Conservation (phyloP, 2,113 vertebrate genomes). For the Fregetta grallaria region DNA sequence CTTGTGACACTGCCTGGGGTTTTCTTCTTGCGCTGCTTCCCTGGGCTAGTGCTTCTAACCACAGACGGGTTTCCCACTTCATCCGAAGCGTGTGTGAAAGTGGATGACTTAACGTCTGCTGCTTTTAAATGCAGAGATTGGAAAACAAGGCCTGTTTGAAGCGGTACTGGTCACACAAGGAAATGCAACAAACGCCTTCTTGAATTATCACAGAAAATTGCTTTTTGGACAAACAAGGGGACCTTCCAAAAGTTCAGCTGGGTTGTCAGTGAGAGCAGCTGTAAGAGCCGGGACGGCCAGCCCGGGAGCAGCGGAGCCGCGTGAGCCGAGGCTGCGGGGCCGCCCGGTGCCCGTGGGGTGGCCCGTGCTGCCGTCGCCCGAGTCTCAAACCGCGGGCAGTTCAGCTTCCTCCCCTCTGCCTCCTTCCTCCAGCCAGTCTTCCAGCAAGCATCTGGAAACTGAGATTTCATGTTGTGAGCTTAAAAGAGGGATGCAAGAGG, state of each 20-base stretch:
- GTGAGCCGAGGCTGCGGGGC: neutral
- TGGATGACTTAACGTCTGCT: neutral
- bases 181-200: neutral
- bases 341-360: neutral
- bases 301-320: rapidly evolving
- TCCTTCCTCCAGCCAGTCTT: neutral
- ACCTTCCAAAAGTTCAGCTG: neutral
- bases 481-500: neutral
- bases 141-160: neutral
- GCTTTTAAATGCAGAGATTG: neutral
- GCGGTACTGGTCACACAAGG: neutral
- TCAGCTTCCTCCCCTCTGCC: neutral
- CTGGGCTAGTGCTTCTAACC: neutral
- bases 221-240: neutral
- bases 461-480: rapidly evolving
- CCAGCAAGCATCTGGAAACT: neutral
- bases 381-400: neutral
- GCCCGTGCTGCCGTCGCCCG: neutral
- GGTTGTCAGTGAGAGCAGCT: neutral
- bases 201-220: neutral
- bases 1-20: neutral
- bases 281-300: neutral
- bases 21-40: neutral
- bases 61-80: neutral
- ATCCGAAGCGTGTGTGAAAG: neutral